Conservation (phyloP, 2,888 invertebrate species). For the Entomobrya proxima region DNA sequence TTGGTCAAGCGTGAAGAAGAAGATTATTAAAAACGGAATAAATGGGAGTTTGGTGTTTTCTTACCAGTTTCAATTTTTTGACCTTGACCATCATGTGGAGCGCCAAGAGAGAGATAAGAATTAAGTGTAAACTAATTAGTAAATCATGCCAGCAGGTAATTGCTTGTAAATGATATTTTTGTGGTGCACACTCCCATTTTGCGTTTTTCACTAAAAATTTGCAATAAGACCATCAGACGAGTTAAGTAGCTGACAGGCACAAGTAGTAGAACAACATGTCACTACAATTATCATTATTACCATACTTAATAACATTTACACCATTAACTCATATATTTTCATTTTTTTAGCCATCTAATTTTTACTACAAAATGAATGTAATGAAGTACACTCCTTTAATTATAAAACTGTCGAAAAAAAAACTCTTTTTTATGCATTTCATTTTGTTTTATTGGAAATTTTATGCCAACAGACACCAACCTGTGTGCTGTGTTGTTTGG, state of each 20-base stretch:
- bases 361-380: not conserved
- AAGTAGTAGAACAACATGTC: conserved; percentile 4
- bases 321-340: not conserved
- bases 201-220: not conserved
- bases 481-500: no score
- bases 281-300: conserved; percentile 31
- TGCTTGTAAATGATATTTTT: not conserved
- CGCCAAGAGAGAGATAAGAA: not conserved
- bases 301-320: not conserved
- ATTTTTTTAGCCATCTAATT: not conserved
- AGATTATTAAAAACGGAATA: not conserved
- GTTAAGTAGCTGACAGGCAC: conserved; percentile 13
- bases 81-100: conserved; percentile 35
- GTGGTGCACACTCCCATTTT: conserved; percentile 4
- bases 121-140: conserved; percentile 28
- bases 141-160: not conserved
- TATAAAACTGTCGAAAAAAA: conserved; percentile 58
- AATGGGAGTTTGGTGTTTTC: conserved; percentile 18
- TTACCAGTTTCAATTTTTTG: not conserved
- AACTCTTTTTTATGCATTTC: conserved; percentile 25
- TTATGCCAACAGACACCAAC: not conserved
- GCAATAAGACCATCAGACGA: not conserved
- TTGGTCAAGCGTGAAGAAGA: no score
- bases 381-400: conserved; percentile 33
- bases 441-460: not conserved